Conservation (phyloP, 23 tunicate species). For the Clavelina lepadiformis region DNA sequence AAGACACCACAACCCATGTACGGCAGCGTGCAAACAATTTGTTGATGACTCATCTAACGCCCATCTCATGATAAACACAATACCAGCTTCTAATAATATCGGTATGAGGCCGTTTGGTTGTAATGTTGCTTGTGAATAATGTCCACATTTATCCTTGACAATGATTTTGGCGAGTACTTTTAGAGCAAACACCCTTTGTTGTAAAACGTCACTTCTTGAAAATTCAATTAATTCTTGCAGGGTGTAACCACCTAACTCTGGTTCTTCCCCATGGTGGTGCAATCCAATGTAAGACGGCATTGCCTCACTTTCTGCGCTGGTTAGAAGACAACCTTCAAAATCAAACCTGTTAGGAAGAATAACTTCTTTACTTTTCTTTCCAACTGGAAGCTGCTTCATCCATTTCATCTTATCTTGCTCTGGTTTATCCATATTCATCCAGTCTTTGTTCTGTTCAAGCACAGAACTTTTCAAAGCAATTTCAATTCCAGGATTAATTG, state of each 20-base stretch:
- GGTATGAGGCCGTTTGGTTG: conserved; percentile 4
- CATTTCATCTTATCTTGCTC: conserved; percentile 65
- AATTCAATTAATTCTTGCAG: conserved; percentile 61
- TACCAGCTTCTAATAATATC: conserved; percentile 52
- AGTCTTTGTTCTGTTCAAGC: no score
- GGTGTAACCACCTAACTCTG: conserved; percentile 64
- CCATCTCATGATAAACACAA: conserved; percentile 62
- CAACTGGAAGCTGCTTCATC: conserved; percentile 43
- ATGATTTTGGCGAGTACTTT: conserved; percentile 52
- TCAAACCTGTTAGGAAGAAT: conserved; percentile 35
- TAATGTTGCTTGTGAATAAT: not conserved
- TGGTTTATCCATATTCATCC: conserved; percentile 39
- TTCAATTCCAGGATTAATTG: no score
- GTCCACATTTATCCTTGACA: conserved; percentile 5
- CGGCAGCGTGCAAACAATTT: conserved; percentile 41
- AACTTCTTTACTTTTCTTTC: conserved; percentile 1
- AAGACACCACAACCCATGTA: conserved; percentile 30
- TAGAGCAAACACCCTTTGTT: conserved; percentile 64
- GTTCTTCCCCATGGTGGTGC: conserved; percentile 77
- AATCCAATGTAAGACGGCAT: conserved; percentile 69
- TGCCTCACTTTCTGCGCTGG: conserved; percentile 26
- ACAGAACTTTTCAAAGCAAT: no score
- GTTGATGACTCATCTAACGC: conserved; percentile 69
- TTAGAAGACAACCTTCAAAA: conserved; percentile 55
- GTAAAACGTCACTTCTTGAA: conserved; percentile 45